phyloP scores from a whole-genome alignment of 2,113 vertebrate species.

The Myiopsitta monachus region DNA sequence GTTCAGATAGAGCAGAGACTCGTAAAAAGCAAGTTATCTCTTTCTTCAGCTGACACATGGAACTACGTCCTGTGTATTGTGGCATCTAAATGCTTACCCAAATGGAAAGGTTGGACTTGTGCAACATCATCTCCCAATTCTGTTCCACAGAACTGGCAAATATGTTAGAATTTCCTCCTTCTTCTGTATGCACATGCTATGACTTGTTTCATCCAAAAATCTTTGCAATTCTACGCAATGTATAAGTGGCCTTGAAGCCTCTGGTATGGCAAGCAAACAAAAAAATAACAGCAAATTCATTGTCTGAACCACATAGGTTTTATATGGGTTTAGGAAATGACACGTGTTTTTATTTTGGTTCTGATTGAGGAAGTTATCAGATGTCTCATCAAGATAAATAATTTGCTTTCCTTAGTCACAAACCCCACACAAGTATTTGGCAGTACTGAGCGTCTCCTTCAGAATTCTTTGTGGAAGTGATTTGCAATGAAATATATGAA shows the following conservation, averaged over 20 bases:
- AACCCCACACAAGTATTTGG: not conserved
- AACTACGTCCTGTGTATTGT: not conserved
- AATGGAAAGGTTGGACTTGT: not conserved
- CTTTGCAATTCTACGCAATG: not conserved
- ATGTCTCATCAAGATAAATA: conserved; percentile 9
- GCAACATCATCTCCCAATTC: not conserved
- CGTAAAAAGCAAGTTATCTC: not conserved
- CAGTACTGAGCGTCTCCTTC: not conserved
- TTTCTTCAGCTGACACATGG: not conserved
- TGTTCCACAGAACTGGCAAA: not conserved
- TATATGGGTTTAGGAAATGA: not conserved
- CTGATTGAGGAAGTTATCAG: not conserved
- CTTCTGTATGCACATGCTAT: not conserved
- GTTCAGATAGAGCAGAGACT: not conserved
- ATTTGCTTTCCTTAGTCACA: conserved; percentile 15
- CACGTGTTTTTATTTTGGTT: not conserved
- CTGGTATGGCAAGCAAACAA: not conserved
- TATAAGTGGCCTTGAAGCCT: not conserved
- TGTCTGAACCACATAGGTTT: not conserved
- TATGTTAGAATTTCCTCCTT: not conserved
- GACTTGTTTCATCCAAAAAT: not conserved
- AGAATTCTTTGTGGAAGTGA: conserved; percentile 14
- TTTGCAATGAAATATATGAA: conserved; percentile 29
- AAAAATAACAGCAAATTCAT: not conserved
- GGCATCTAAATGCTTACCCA: not conserved